phyloP scores from a whole-genome alignment of 2,888 invertebrate species.

The Campoplex nolae region DNA sequence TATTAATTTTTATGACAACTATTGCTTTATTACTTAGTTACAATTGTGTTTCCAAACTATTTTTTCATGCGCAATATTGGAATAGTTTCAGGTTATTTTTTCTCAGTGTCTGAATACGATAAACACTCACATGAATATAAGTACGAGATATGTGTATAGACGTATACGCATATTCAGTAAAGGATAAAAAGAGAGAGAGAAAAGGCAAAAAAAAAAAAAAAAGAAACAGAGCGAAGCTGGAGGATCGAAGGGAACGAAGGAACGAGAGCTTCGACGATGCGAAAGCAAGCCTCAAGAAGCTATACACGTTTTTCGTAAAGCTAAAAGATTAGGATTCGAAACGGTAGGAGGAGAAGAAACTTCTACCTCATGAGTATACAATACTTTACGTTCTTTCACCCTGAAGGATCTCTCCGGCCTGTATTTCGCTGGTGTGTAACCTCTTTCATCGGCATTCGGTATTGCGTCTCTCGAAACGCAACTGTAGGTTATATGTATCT shows the following conservation, averaged over 20 bases:
- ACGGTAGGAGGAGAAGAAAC: constrained; percentile 13
- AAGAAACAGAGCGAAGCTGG: constrained; percentile 26
- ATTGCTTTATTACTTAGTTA: constrained; percentile 75
- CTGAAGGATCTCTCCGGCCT: constrained; percentile 33
- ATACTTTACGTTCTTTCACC: constrained; percentile 32
- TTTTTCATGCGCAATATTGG: not conserved
- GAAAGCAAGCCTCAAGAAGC: constrained; percentile 47
- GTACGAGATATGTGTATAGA: not conserved
- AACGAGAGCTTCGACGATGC: constrained; percentile 43
- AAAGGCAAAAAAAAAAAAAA: not conserved
- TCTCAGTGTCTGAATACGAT: not conserved
- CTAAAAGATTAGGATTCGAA: constrained; percentile 61
- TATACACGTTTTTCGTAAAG: constrained; percentile 45
- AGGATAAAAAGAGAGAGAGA: constrained; percentile 10
- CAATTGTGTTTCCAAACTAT: constrained; percentile 72
- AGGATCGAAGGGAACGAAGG: constrained; percentile 43
- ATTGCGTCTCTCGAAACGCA: constrained; percentile 37
- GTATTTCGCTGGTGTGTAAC: constrained; percentile 26
- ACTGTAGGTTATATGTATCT: constrained; percentile 15
- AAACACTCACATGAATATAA: not conserved
- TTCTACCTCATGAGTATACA: constrained; percentile 32
- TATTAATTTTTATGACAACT: constrained; percentile 59
- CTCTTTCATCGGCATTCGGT: constrained; percentile 35
- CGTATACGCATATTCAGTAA: not conserved
- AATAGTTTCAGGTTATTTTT: not conserved